Conservation (phyloP, 2,888 invertebrate species). For the Liopterus haemorrhoidalis region DNA sequence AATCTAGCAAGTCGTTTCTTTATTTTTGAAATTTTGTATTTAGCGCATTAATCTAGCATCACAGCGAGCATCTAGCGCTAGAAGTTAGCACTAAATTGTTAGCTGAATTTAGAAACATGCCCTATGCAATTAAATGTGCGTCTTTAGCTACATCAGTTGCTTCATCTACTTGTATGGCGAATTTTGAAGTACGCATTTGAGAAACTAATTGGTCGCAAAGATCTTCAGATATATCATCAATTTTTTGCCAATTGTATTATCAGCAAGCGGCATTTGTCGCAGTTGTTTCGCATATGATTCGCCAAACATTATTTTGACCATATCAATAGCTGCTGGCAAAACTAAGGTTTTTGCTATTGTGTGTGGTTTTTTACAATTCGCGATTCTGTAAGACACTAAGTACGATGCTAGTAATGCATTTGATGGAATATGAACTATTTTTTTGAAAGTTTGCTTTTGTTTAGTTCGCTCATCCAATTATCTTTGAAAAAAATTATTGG, state of each 20-base stretch:
- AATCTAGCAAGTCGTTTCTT: too few relatives aligned
- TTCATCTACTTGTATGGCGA: conserved; percentile 36
- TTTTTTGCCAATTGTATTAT: conserved; percentile 20
- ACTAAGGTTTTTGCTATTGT: conserved; percentile 22
- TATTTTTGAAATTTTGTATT: too few relatives aligned
- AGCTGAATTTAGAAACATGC: too few relatives aligned
- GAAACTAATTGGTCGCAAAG: conserved; percentile 18
- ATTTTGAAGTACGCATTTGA: conserved; percentile 18
- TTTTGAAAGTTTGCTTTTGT: conserved; percentile 21
- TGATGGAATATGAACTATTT: conserved; percentile 17
- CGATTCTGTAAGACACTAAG: conserved; percentile 23
- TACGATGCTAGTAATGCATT: conserved; percentile 23
- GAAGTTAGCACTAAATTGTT: too few relatives aligned
- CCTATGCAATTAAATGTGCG: conserved; percentile 34
- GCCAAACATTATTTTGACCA: conserved; percentile 25
- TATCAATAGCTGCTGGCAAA: conserved; percentile 27
- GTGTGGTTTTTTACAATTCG: conserved; percentile 25
- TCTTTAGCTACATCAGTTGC: conserved; percentile 33
- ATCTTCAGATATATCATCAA: conserved; percentile 21
- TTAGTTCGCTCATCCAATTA: conserved; percentile 22
- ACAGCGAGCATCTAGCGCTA: too few relatives aligned
- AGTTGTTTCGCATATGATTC: conserved; percentile 23
- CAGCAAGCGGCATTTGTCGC: conserved; percentile 40
- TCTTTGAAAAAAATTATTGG: conserved; percentile 23
- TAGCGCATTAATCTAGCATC: too few relatives aligned